A percentile compares a stretch with the other conserved stretches of the same genome.
phyloP scores from a whole-genome alignment of 2,888 invertebrate species.

The Ophion ellenae region DNA sequence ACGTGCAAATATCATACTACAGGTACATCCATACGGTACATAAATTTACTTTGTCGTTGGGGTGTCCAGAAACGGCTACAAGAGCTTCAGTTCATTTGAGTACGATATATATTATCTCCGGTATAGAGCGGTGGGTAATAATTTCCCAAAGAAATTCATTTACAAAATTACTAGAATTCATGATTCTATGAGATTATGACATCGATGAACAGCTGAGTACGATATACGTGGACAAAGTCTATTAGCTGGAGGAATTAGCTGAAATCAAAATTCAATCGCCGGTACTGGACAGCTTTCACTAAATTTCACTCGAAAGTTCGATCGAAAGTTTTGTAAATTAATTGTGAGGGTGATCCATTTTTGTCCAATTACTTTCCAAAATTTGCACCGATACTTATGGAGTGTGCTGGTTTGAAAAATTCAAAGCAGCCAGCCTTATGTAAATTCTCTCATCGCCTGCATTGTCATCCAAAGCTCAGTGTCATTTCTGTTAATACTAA shows the following conservation, averaged over 20 bases:
- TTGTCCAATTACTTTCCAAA: too few species aligned
- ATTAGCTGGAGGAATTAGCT: too few species aligned
- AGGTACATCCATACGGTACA: background rate
- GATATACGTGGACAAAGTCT: too few species aligned
- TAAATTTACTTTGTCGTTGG: conserved; percentile 6
- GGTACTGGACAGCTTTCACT: too few species aligned
- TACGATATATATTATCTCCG: background rate
- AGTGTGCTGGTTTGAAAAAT: too few species aligned
- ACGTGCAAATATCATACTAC: conserved; percentile 4
- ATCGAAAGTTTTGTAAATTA: too few species aligned
- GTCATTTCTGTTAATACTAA: background rate
- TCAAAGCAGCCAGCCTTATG: too few species aligned
- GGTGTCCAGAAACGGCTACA: background rate
- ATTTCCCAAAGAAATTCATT: background rate
- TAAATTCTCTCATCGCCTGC: background rate
- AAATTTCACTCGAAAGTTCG: too few species aligned
- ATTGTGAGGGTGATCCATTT: too few species aligned
- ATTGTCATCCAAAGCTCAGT: background rate
- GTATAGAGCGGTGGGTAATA: background rate
- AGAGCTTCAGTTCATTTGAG: conserved; percentile 27
- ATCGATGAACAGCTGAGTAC: too few species aligned
- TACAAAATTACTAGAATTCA: background rate
- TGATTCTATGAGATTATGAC: background rate
- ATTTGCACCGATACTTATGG: too few species aligned
- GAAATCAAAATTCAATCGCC: too few species aligned